Conservation (phyloP, 2,888 invertebrate genomes). For the Volucella zonaria region DNA sequence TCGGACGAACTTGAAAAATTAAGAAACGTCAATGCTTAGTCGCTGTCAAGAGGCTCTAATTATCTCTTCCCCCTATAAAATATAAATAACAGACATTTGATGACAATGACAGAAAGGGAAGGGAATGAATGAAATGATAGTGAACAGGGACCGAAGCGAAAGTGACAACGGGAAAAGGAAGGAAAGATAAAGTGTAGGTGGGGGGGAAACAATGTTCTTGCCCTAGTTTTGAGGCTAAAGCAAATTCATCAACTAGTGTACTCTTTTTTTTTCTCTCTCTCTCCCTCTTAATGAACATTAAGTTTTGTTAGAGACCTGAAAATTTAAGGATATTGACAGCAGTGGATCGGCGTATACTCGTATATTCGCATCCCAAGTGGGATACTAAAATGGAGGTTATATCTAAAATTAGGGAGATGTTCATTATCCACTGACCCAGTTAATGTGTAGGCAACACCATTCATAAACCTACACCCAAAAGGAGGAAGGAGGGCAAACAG, state of each 20-base stretch:
- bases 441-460: slow-evolving; percentile 66
- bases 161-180: no score
- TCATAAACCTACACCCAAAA: slow-evolving; percentile 26
- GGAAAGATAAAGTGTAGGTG: no score
- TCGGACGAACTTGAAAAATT: slow-evolving; percentile 60
- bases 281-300: neutral
- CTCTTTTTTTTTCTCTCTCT: slow-evolving; percentile 27
- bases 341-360: neutral
- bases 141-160: no score
- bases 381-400: slow-evolving; percentile 8
- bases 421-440: slow-evolving; percentile 72
- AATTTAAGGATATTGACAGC: slow-evolving; percentile 10
- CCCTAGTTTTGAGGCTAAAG: slow-evolving; percentile 49
- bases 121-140: no score
- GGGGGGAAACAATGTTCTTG: slow-evolving; percentile 49
- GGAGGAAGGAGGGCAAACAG: neutral
- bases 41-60: slow-evolving; percentile 38
- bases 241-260: slow-evolving; percentile 55
- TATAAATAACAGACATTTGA: slow-evolving; percentile 19
- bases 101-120: slow-evolving; percentile 13
- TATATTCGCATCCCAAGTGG: slow-evolving; percentile 41
- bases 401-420: slow-evolving; percentile 39
- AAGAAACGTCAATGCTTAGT: slow-evolving; percentile 38
- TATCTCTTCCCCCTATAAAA: neutral
- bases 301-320: slow-evolving; percentile 12